phyloP scores from a whole-genome alignment of 2,888 invertebrate genomes.

The Geotrupes spiniger region DNA sequence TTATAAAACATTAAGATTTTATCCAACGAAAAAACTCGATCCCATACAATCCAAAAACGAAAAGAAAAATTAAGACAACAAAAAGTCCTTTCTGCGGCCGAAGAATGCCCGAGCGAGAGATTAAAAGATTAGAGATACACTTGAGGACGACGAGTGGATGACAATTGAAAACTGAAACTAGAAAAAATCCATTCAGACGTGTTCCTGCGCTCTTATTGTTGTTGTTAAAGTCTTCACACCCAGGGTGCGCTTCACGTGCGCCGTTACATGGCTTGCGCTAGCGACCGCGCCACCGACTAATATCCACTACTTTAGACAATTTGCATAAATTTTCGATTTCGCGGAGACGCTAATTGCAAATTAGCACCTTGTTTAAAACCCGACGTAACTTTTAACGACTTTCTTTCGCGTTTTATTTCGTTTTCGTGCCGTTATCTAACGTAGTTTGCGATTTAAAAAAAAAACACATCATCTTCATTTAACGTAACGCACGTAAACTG shows the following conservation, averaged over 20 bases:
- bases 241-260: constrained; percentile 1
- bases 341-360: constrained; percentile 23
- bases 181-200: too few species aligned
- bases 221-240: too few species aligned
- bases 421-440: too few species aligned
- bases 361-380: constrained; percentile 23
- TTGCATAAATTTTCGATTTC: constrained; percentile 22
- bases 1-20: too few species aligned
- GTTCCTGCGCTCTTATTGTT: too few species aligned
- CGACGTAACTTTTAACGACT: constrained; percentile 14
- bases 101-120: constrained; percentile 4
- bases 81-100: constrained; percentile 6
- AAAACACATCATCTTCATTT: too few species aligned
- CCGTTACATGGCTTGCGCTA: constrained; percentile 11
- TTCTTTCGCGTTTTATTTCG: too few species aligned
- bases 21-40: constrained; percentile 6
- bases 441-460: too few species aligned
- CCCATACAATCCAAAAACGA: constrained; percentile 7
- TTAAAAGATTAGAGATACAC: constrained; percentile 12
- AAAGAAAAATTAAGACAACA: constrained; percentile 15
- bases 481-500: too few species aligned
- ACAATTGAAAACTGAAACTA: constrained; percentile 7
- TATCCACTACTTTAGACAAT: constrained; percentile 15
- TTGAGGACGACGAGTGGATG: constrained; percentile 12
- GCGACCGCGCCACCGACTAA: constrained; percentile 10